These are phyloP conservation scores for Phymorhynchus buccinoides DNA, from an alignment of 1,140 invertebrate genomes.

Conservation along the genomic window DNA sequence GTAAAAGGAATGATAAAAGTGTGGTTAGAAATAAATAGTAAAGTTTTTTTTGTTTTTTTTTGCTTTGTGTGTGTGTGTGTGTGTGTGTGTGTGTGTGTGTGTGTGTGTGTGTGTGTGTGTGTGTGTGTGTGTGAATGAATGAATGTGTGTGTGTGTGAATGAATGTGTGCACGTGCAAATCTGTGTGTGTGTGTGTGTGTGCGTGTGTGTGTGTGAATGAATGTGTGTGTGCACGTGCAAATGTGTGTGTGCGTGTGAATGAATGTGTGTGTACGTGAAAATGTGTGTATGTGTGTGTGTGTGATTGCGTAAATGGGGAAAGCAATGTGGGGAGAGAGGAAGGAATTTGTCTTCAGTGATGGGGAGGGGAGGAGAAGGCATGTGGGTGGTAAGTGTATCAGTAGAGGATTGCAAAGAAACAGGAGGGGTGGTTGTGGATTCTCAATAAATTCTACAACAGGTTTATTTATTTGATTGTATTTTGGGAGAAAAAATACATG, in stretches of 20 bases:
- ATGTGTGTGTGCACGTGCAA: constrained; percentile 9
- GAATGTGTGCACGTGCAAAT: not conserved
- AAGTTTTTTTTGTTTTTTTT: too few species aligned
- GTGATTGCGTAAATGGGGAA: not conserved
- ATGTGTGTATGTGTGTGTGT: not conserved
- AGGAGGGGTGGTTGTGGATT: too few species aligned
- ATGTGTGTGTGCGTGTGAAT: constrained; percentile 11
- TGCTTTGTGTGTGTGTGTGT: not conserved
- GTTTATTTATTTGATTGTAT: too few species aligned
- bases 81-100: not conserved
- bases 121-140: not conserved
- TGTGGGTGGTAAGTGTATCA: too few species aligned
- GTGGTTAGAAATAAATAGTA: too few species aligned
- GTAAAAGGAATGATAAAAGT: too few species aligned
- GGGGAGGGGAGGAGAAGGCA: too few species aligned
- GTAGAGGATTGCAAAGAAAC: too few species aligned
- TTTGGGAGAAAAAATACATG: too few species aligned
- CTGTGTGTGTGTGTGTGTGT: not conserved
- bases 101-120: not conserved
- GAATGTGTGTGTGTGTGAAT: not conserved
- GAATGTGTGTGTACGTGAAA: not conserved
- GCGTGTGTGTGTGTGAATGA: not conserved
- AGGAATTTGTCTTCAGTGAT: too few species aligned
- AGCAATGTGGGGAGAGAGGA: too few species aligned
- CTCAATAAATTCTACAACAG: too few species aligned